Percentiles rank a stretch among this genome's conserved stretches.
Evolutionary conservation across 2,797 vertebrate species (phyloP).

Genomic region (Esox masquinongy): DNA sequence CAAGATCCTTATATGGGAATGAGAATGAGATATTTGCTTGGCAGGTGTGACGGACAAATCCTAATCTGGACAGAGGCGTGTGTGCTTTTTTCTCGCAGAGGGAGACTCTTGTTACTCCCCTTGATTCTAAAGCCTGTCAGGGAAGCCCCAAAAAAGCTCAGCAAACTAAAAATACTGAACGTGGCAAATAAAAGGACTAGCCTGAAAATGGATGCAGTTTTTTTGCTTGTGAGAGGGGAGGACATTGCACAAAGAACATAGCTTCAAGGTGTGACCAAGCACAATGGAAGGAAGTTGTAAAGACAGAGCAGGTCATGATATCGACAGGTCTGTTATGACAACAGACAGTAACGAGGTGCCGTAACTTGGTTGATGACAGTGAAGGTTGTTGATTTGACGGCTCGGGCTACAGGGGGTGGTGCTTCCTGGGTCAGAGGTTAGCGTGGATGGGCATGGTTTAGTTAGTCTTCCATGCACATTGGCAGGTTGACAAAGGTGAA

Average conservation of each 20-base stretch:
- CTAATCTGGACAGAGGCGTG: slow-evolving; percentile 13
- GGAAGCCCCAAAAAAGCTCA: not conserved
- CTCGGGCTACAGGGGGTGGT: slow-evolving; percentile 31
- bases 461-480: slow-evolving; percentile 83
- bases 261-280: slow-evolving; percentile 39
- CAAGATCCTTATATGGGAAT: not conserved
- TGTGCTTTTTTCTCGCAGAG: not conserved
- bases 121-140: slow-evolving; percentile 54
- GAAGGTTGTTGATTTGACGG: not conserved
- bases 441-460: not conserved
- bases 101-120: slow-evolving; percentile 30
- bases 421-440: not conserved
- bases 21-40: not conserved
- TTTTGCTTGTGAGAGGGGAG: slow-evolving; percentile 46
- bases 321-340: slow-evolving; percentile 15
- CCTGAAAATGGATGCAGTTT: slow-evolving; percentile 36
- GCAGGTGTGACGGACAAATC: not conserved
- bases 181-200: slow-evolving; percentile 30
- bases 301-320: not conserved
- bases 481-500: slow-evolving; percentile 90
- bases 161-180: slow-evolving; percentile 53
- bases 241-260: slow-evolving; percentile 38
- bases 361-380: slow-evolving; percentile 18
- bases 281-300: slow-evolving; percentile 1
- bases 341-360: slow-evolving; percentile 46